These are phyloP conservation scores for Todiramphus saurophagus DNA, from an alignment of 2,113 vertebrate species.

Conservation along the genomic window DNA sequence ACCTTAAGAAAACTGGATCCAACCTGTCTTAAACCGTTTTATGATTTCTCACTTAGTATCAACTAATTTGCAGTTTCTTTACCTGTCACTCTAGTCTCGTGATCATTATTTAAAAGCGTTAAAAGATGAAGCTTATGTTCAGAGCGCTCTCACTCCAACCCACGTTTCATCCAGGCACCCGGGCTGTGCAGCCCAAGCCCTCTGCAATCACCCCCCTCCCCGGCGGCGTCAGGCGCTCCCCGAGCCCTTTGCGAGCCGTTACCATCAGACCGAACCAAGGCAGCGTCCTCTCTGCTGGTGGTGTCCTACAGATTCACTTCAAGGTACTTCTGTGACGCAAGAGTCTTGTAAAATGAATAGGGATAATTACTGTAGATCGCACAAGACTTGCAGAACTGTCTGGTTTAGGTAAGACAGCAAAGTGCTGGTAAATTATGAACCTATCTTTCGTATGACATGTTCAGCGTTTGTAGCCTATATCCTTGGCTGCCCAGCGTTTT, in stretches of 20 bases:
- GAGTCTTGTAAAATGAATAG: not conserved
- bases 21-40: not conserved
- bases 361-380: not conserved
- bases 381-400: not conserved
- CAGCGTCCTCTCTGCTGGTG: not conserved
- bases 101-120: not conserved
- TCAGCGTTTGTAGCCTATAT: not conserved
- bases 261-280: accelerated
- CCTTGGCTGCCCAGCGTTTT: not conserved
- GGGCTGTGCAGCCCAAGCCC: not conserved
- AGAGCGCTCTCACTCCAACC: not conserved
- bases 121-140: accelerated
- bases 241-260: not conserved
- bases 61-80: not conserved
- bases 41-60: not conserved
- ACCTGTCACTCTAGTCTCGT: not conserved
- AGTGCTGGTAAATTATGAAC: not conserved
- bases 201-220: not conserved
- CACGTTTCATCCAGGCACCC: not conserved
- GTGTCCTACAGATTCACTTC: not conserved
- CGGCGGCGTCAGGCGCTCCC: not conserved
- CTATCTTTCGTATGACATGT: not conserved
- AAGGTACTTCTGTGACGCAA: not conserved
- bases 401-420: not conserved
- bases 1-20: not conserved